Percentiles rank a stretch among this genome's conserved stretches.
Conservation (phyloP, 2,888 invertebrate species). For the Boloria euphrosyne region DNA sequence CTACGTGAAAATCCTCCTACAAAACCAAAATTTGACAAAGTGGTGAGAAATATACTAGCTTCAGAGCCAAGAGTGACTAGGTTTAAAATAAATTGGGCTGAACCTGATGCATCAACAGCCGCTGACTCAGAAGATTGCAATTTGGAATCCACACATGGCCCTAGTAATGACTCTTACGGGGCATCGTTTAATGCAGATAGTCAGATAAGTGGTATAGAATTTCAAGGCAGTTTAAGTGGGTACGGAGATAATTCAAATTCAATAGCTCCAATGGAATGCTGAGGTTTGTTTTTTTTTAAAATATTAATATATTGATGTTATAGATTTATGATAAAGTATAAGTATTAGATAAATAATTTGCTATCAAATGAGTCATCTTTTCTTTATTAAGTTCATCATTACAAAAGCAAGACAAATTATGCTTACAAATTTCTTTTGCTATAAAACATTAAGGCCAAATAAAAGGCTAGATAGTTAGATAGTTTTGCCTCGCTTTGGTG, state of each 20-base stretch:
- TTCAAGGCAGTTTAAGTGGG: slow-evolving; percentile 71
- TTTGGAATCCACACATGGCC: slow-evolving; percentile 62
- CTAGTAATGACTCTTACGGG: slow-evolving; percentile 71
- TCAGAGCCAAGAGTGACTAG: slow-evolving; percentile 96
- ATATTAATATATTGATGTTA: neutral
- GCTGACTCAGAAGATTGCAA: slow-evolving; percentile 67
- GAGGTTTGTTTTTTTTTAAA: slow-evolving; percentile 54
- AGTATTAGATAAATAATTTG: too few species aligned
- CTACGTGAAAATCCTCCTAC: slow-evolving; percentile 96
- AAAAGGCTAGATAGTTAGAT: too few species aligned
- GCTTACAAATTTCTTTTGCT: too few species aligned
- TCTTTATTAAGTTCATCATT: too few species aligned
- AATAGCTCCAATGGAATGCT: slow-evolving; percentile 84
- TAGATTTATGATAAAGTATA: too few species aligned
- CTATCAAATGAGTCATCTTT: too few species aligned
- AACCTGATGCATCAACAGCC: slow-evolving; percentile 77
- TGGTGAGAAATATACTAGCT: slow-evolving; percentile 91
- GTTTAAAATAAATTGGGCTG: slow-evolving; percentile 99
- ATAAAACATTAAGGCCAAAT: too few species aligned
- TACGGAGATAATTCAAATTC: slow-evolving; percentile 85
- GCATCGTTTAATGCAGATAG: slow-evolving; percentile 72
- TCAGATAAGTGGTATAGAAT: slow-evolving; percentile 71
- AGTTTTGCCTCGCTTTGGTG: too few species aligned
- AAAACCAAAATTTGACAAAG: slow-evolving; percentile 96
- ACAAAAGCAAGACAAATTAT: too few species aligned